Evolutionary conservation across 2,113 vertebrate species (phyloP), one percentile per base, ranked within the genome.

Genomic region (Aptenodytes forsteri): DNA sequence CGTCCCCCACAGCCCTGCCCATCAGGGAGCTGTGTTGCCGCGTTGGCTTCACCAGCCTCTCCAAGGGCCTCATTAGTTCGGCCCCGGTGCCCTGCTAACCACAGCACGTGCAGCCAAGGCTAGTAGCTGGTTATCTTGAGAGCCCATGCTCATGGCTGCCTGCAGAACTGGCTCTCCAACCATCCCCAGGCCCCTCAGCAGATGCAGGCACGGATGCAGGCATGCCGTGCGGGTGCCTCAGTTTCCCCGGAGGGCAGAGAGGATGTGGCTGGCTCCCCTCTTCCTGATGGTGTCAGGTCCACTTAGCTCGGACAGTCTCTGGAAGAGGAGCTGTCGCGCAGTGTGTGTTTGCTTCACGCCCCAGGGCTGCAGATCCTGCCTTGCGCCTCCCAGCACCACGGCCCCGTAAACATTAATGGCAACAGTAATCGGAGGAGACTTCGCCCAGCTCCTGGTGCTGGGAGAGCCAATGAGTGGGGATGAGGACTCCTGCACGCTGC

Each of bases 391-490:
- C 76, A 44, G 88, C 83, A 52, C 77, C 3, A 0, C 0, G 8
- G 87, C 46, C 46, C 59, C 1, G 0, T 18, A 50, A 79, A 69
- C 89, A 59, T n/a, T 75, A 77, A 91, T 46, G 87, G 87, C 73
- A 85, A 88, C 0, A 4, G 87, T 94, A 90, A 95, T 96, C 7
- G 0, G 62, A 95, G 70, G 38, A 93, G 97, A 97, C 94, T 95
- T 83, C 40, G 69, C 21, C 44, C 61, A 29, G 83, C 52, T 91
- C 40, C 71, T 47, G 56, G 34, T 79, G 69, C 81, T 30, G 73
- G 50, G 18, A 54, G 54, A 83, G 55, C 9, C 1, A 3, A 7
- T 5, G 69, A 29, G 22, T 1, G 22, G 27, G 44, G 58, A 52
- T 3, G 10, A 73, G 67, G 38, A 18, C 6, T 73, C 61, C 83